Evolutionary conservation across 37 sponge, comb jelly and placozoan genomes (phyloP), one percentile per base, ranked within the genome.

Genomic region (Halichondria panicea): DNA sequence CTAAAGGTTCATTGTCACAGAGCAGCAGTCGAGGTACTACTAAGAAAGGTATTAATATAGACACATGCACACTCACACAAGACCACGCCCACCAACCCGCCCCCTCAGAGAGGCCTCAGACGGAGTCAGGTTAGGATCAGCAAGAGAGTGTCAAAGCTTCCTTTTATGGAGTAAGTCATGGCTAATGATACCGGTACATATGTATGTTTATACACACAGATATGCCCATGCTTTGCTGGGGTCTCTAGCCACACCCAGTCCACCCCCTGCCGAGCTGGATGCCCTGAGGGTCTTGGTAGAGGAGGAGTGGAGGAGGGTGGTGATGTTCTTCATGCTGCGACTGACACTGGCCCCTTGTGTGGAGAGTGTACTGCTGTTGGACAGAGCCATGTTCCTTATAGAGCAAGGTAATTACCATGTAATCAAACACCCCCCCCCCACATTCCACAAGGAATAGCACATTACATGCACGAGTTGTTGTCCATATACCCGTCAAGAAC

Each of bases 331-430:
- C 70, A 61, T 91, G 69, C 64, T 92, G 2, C 74, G 93, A 0
- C 72, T 84, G 32, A 24, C 71, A 13, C 24, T 92, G 64, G 93
- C 93, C 54, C 90, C 89, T 39, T 92, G 93, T 57, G 82, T 88
- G 57, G 93, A 92, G 66, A 80, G 77, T 15, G 43, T 92, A 18
- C 24, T 92, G 8, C 72, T 92, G 52, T 27, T 88, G 61, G 93
- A 92, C 78, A 74, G 93, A 60, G 30, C 63, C 30, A 25, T 62
- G 40, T 92, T 61, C 68, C 64, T 92, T 32, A 75, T 43, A 13
- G 90, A 92, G 38, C 74, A 81, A 61, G 87, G 88, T 83, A 41
- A n/a, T n/a, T n/a, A n/a, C n/a, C n/a, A n/a, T n/a, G n/a, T n/a
- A 27, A 27, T 28, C 13, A 48, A 46, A 24, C 8, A 37, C 28